These are phyloP conservation scores for Lordiphosa stackelbergi DNA, from an alignment of 1,140 invertebrate species.

Conservation along the genomic window DNA sequence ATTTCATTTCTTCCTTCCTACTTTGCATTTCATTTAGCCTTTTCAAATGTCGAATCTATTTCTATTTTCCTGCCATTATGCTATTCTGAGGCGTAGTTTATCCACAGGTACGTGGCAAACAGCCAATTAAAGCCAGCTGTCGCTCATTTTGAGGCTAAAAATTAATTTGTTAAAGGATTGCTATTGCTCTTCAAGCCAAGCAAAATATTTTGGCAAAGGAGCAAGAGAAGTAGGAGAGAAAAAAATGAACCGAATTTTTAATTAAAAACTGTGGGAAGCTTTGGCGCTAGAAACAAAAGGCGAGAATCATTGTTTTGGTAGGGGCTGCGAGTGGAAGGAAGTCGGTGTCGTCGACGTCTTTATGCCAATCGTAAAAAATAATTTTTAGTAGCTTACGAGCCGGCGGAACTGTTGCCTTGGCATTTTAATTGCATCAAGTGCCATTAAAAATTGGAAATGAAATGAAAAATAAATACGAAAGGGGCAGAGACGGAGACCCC, in stretches of 20 bases:
- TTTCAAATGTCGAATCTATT: constrained; percentile 43
- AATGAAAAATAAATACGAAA: constrained; percentile 54
- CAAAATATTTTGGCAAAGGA: constrained; percentile 57
- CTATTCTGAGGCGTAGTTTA: constrained; percentile 1
- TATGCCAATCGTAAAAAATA: constrained; percentile 74
- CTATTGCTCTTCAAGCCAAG: constrained; percentile 37
- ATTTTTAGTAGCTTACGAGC: constrained; percentile 70
- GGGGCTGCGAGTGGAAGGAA: constrained; percentile 1
- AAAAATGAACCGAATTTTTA: constrained; percentile 47
- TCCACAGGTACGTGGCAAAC: constrained; percentile 47
- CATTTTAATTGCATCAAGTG: constrained; percentile 70
- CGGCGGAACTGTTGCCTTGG: constrained; percentile 46
- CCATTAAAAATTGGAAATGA: constrained; percentile 65
- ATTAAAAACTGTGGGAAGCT: constrained; percentile 55
- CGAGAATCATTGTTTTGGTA: constrained; percentile 45
- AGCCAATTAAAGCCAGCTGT: constrained; percentile 61
- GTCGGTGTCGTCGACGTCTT: constrained; percentile 49
- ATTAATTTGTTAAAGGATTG: constrained; percentile 67
- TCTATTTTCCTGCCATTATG: constrained; percentile 17
- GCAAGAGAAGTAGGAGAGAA: constrained; percentile 17
- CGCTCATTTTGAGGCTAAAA: constrained; percentile 55
- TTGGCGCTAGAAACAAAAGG: constrained; percentile 37
- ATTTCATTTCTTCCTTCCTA: background rate
- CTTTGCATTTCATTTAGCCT: constrained; percentile 1
- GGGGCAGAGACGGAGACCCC: background rate